Evolutionary conservation across 1,140 invertebrate genomes (phyloP), one percentile per base, ranked within the genome.

Genomic region (fruit fly (Drosophila melanogaster)): DNA sequence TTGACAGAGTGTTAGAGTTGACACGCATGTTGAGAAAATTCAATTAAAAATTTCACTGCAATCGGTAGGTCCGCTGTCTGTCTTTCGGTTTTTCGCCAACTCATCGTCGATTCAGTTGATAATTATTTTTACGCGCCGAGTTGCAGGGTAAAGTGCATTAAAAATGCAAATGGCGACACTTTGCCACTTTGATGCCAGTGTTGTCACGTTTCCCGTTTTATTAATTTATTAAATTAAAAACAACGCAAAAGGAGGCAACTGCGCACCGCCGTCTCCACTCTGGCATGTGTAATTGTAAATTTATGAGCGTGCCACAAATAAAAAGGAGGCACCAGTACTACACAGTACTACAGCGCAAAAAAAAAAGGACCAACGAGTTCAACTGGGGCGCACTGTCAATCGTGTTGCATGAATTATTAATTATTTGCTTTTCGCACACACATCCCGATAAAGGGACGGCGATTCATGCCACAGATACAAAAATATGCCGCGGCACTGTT

Each of bases 91-190:
- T 71, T 40, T 43, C 56, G 22, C 19, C 43, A 70, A 17, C 84
- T 89, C 84, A 89, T 89, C 77, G 76, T 50, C 79, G 87, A 89
- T 89, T 89, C 84, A 84, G 84, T 84, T 89, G 84, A 89, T 89
- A 89, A 89, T 89, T 89, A 89, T 89, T 89, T 89, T 89, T 89
- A 89, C 84, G 84, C 84, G 64, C 67, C 33, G 73, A 64, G 74
- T 53, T 66, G 77, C 77, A 77, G 84, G 67, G 73, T 58, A 76
- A 76, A 83, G 70, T 89, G 76, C 72, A 89, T 89, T 89, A 89
- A 89, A 89, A 89, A 89, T 89, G 84, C 84, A 89, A 89, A 89
- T 89, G 83, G 83, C 83, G 84, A 89, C 84, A 89, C 84, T 89
- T 89, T 89, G 84, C 85, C 84, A 89, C 84, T 89, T 89, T 89